Evolutionary conservation across 1,140 invertebrate species (phyloP).

Genomic region (Aricia agestis): DNA sequence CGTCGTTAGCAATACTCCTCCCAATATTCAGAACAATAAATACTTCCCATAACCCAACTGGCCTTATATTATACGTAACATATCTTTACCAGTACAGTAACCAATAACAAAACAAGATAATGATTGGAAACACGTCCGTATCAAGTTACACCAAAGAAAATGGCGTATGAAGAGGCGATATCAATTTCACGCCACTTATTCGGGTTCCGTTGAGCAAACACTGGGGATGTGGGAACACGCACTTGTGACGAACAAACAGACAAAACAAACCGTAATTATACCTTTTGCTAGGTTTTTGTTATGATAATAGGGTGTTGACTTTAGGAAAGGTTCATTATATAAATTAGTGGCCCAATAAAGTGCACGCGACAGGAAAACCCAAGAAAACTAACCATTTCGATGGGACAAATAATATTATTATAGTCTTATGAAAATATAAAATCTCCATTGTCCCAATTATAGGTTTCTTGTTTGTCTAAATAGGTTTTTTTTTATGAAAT

Average conservation of each 20-base stretch:
- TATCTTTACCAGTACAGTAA: neutral
- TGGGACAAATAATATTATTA: too few species aligned
- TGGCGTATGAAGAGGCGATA: slow-evolving; percentile 48
- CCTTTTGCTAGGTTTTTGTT: neutral
- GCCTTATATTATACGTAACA: neutral
- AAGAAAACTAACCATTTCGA: too few species aligned
- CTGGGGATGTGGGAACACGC: slow-evolving; percentile 39
- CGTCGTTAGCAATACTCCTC: too few species aligned
- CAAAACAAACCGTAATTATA: slow-evolving; percentile 13
- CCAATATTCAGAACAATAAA: too few species aligned
- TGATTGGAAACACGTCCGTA: slow-evolving; percentile 2
- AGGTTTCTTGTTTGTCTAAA: too few species aligned
- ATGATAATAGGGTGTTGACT: neutral
- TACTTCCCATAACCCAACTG: too few species aligned
- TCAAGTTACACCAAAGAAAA: slow-evolving; percentile 39
- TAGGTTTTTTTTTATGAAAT: too few species aligned
- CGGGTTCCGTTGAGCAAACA: slow-evolving; percentile 48
- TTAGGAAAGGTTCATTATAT: too few species aligned
- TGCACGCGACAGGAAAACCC: too few species aligned
- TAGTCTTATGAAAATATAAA: too few species aligned
- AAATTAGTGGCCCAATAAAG: too few species aligned
- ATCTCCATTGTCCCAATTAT: too few species aligned
- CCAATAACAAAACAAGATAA: neutral
- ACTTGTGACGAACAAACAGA: slow-evolving; percentile 27
- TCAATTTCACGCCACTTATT: slow-evolving; percentile 66